Evolutionary conservation across 2,888 invertebrate genomes (phyloP), one percentile per base, ranked within the genome.

Genomic region (Caenorhabditis drosophilae): DNA sequence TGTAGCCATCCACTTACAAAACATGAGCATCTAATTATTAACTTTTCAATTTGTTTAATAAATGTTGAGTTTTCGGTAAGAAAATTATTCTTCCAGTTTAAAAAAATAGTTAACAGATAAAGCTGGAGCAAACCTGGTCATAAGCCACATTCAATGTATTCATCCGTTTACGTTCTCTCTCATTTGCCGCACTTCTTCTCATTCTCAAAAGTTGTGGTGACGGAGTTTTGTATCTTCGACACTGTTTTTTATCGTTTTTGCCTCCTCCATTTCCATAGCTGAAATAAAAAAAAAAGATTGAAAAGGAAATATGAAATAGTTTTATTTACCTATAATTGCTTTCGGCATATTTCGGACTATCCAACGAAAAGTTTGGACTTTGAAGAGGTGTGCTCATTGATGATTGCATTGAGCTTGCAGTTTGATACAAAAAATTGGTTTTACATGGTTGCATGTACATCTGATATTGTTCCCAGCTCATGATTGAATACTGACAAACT

Each of bases 91-190:
- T n/a, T n/a, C n/a, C n/a, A n/a, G n/a, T n/a, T n/a, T n/a, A n/a
- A n/a, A n/a, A n/a, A n/a, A n/a, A n/a, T n/a, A n/a, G n/a, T n/a
- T n/a, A n/a, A n/a, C n/a, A n/a, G n/a, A n/a, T n/a, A n/a, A n/a
- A n/a, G n/a, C n/a, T n/a, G 23, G 22, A 27, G 41, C 68, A 27
- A 44, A 82, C 81, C 76, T 76, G 47, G 44, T 83, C 83, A 63
- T 81, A 83, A 34, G 83, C 83, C 2, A 59, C 67, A 52, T 83
- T 83, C 48, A 83, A 61, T 16, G 69, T 74, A 71, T 79, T 79
- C 83, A 83, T 83, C 47, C 83, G 59, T 38, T 70, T 75, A 18
- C 83, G 61, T 49, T 83, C 83, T n/a, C 83, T 54, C 11, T 83
- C 83, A 42, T 76, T 76, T n/a, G 76, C 76, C 18, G 76, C 76